These are phyloP conservation scores for Pipa parva DNA, from an alignment of 2,113 vertebrate genomes.

Conservation along the genomic window DNA sequence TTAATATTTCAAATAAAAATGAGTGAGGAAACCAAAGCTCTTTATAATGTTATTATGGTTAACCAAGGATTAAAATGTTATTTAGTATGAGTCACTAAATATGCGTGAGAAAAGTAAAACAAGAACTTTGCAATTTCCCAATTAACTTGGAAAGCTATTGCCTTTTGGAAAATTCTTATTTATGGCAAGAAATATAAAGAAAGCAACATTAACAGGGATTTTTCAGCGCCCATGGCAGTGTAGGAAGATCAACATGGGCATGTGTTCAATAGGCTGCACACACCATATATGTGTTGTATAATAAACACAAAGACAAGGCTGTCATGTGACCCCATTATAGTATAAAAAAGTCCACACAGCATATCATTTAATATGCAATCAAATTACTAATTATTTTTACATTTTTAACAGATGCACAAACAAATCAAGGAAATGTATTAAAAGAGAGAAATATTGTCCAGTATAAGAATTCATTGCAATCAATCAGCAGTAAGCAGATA, in stretches of 20 bases:
- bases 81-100: constrained; percentile 2
- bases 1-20: background rate
- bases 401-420: no score
- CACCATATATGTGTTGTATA: background rate
- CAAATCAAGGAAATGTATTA: no score
- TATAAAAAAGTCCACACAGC: no score
- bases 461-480: no score
- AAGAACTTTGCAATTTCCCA: background rate
- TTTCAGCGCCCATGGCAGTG: background rate
- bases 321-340: background rate
- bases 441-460: no score
- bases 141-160: background rate
- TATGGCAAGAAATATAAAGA: background rate
- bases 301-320: background rate
- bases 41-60: background rate
- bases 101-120: background rate
- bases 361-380: no score
- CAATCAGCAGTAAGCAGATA: no score
- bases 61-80: background rate
- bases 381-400: no score
- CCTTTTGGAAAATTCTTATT: background rate
- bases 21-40: background rate
- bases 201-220: background rate
- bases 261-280: background rate
- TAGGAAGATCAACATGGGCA: background rate